Base-by-base conservation (phyloP, 2,888 invertebrate species). In the Pyrocoelia pectoralis region DNA sequence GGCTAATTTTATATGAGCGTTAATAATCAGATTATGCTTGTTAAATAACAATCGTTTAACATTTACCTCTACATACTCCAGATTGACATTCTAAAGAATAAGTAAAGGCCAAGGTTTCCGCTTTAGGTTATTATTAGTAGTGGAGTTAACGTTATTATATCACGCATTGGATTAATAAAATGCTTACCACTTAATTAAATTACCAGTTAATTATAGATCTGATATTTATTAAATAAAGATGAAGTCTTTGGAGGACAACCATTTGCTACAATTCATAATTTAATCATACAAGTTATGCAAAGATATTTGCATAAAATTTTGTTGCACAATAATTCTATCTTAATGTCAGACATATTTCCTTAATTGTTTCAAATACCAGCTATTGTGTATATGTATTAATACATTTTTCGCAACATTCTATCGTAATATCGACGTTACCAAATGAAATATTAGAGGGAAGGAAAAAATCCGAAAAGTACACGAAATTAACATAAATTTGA, bases 101-200 rank as follows among this genome's bases (percentile, higher is more conserved):
- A 17, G 51, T 62, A 66, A 66, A 66, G 66, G 66, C 66, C 66
- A 66, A 66, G 66, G 66, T 50, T 52, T 48, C 18, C 33, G n/a
- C 13, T 24, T 56, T 13, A 29, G 29, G 12, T 38, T 56, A 43
- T 50, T 46, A 59, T 59, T 59, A 46, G 59, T 24, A n/a, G n/a
- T n/a, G n/a, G 24, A 24, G 3, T 6, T 24, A 24, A 24, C 24
- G 33, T 33, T 33, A 33, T 33, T 33, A 33, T n/a, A 33, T 33
- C 33, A 33, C 33, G 33, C 14, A 56, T 61, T 56, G 38, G 28
- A 29, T 40, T 33, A 62, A 56, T 62, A 62, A 62, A 51, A 62
- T 56, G 52, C 62, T 15, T 43, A 14, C 1, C 56, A 40, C 38
- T 52, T 49, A 62, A 62, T 62, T 48, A 56, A 53, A 61, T 61